These are phyloP conservation scores for Pseudois nayaur DNA, from an alignment of 2,113 vertebrate species.

Conservation along the genomic window DNA sequence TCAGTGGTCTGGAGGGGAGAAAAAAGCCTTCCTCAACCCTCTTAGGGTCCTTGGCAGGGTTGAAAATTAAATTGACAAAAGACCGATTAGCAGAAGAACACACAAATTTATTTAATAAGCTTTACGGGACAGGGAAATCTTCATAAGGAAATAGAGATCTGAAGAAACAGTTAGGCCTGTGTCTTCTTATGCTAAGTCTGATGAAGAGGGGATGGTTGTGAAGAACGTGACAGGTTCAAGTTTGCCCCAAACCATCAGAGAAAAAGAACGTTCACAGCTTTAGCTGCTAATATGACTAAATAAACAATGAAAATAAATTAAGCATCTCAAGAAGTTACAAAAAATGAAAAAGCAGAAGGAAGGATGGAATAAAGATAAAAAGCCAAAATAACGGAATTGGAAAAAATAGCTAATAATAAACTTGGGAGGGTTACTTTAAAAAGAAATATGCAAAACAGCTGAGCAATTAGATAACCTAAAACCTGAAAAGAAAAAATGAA, in stretches of 20 bases:
- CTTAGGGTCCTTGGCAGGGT: background rate
- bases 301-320: background rate
- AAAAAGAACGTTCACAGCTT: background rate
- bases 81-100: background rate
- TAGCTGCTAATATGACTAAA: background rate
- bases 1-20: background rate
- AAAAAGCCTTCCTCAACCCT: background rate
- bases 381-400: background rate
- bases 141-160: background rate
- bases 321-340: background rate
- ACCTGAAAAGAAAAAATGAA: background rate
- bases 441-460: background rate
- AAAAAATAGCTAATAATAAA: background rate
- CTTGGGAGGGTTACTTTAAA: background rate
- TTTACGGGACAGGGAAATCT: background rate
- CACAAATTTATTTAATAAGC: background rate
- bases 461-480: background rate
- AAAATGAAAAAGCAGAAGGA: background rate
- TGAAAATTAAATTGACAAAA: background rate
- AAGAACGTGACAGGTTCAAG: background rate
- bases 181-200: background rate
- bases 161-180: background rate
- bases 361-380: slow-evolving; percentile 5
- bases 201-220: background rate
- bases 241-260: background rate